Conservation (phyloP, 2,113 vertebrate genomes). For the Paedocypris sp. region DNA sequence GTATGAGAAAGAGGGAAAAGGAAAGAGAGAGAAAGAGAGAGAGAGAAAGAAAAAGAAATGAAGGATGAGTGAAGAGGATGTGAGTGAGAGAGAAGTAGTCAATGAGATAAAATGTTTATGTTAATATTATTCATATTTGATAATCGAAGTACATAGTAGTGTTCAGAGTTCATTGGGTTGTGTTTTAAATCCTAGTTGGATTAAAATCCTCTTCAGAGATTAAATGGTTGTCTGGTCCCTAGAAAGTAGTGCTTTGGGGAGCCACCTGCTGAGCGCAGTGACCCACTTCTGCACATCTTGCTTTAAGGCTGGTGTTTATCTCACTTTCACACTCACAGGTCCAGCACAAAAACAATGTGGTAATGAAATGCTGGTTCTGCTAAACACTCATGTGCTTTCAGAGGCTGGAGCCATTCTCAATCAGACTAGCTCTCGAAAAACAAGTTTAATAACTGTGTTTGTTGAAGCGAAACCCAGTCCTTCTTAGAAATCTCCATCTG, state of each 20-base stretch:
- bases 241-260: slow-evolving; percentile 2
- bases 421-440: too few species aligned
- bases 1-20: too few species aligned
- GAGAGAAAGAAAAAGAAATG: too few species aligned
- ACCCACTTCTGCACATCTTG: slow-evolving; percentile 33
- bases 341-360: too few species aligned
- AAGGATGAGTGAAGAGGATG: too few species aligned
- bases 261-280: slow-evolving; percentile 39
- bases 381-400: not conserved
- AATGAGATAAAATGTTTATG: too few species aligned
- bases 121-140: too few species aligned
- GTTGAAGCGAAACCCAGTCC: not conserved
- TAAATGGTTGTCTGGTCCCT: slow-evolving; percentile 6
- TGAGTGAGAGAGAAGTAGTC: too few species aligned
- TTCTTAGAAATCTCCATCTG: slow-evolving; percentile 28
- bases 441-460: slow-evolving; percentile 13
- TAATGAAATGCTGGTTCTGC: too few species aligned
- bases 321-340: not conserved
- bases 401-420: not conserved
- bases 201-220: slow-evolving; percentile 18
- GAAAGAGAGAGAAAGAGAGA: too few species aligned
- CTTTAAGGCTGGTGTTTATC: not conserved
- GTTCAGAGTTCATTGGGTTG: not conserved
- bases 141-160: not conserved
- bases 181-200: slow-evolving; percentile 11